Conservation (phyloP, 2,113 vertebrate species). For the Climacteris rufus region DNA sequence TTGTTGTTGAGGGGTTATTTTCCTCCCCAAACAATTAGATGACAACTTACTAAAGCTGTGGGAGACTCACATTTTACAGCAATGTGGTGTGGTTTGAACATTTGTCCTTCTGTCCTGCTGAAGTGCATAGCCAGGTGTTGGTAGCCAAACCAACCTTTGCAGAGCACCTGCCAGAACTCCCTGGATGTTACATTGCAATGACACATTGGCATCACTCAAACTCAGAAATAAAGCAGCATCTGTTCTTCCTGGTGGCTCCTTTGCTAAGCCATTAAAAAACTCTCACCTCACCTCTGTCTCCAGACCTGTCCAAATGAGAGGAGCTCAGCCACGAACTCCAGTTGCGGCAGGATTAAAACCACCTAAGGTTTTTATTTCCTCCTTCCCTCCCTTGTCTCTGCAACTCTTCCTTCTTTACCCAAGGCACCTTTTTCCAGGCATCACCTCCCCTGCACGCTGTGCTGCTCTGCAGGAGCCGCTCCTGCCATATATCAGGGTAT, state of each 20-base stretch:
- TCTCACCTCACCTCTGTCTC: background rate
- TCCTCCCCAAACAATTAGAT: rapidly evolving
- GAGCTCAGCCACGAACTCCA: background rate
- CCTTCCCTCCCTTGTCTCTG: background rate
- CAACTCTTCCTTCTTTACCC: background rate
- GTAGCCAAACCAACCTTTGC: background rate
- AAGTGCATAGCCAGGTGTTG: background rate
- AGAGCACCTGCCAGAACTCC: background rate
- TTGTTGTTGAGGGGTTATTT: background rate
- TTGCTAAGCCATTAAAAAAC: background rate
- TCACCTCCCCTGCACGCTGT: background rate
- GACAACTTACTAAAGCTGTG: background rate
- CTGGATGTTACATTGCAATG: background rate
- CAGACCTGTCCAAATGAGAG: background rate
- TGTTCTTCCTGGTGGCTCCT: background rate
- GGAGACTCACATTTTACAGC: background rate
- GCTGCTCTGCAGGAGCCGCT: background rate
- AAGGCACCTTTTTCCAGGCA: background rate
- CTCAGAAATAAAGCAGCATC: background rate
- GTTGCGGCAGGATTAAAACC: background rate
- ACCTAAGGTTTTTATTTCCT: background rate
- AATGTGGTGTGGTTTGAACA: background rate
- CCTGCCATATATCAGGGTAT: background rate
- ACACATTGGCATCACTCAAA: background rate
- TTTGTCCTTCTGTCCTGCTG: background rate